Base-by-base conservation (phyloP, 1,140 invertebrate genomes). In the Calliphora vicina region DNA sequence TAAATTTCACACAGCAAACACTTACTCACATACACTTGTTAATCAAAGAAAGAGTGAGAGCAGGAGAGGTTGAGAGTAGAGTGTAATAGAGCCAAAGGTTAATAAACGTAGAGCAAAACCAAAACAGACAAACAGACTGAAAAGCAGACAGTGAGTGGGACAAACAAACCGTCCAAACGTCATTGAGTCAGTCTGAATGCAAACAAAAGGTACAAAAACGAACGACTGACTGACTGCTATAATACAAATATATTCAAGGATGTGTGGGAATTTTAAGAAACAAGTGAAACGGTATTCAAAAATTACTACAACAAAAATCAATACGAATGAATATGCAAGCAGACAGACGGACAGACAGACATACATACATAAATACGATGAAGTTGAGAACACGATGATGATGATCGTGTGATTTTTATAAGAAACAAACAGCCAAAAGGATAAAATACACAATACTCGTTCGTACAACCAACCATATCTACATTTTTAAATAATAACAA, bases 351-450 rank as follows among this genome's bases (percentile, higher is more conserved):
- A 35, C 35, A 35, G 35, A 9, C 27, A 74, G n/a, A 12, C 72
- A 17, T 10, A 73, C 71, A 35, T 5, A 35, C 35, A 35, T 35
- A 35, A 35, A 35, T 35, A 35, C 35, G 23, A 73, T 73, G 17
- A 73, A 35, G 2, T 35, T 74, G 26, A n/a, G n/a, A 17, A 35
- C 23, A 17, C 29, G 27, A 29, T 73, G 61, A 74, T 74, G 72
- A 78, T 78, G 74, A 78, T 78, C 74, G 74, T 78, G 74, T 78
- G 74, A 78, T 78, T 43, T 78, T 78, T 78, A n/a, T 73, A 20
- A 43, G 20, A 45, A 78, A 45, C 35, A 45, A 78, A 45, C 35
- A 45, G 74, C 74, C 15, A 67, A 78, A 78, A 78, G 74, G 29
- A 76, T 76, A 20, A 76, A 78, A 23, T 29, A 29, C 2, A 27